phyloP scores from a whole-genome alignment of 2,888 invertebrate species.

The Caenorhabditis zanzibari region DNA sequence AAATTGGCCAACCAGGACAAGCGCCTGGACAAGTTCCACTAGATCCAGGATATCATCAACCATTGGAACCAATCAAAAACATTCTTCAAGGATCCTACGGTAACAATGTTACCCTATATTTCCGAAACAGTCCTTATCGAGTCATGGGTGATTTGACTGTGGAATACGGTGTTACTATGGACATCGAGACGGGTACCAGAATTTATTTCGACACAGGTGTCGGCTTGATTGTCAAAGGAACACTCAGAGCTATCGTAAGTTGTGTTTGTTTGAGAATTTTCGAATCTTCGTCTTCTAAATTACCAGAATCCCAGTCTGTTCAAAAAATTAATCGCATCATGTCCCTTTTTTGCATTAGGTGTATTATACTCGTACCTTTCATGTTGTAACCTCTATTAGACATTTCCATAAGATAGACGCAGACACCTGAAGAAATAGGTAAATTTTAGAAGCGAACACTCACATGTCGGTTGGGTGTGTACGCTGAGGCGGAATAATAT shows the following conservation, averaged over 20 bases:
- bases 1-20: slow-evolving; percentile 65
- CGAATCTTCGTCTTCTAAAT: no score
- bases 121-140: slow-evolving; percentile 81
- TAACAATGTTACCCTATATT: slow-evolving; percentile 80
- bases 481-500: not conserved
- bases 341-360: no score
- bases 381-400: not conserved
- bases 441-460: not conserved
- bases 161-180: slow-evolving; percentile 88
- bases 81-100: slow-evolving; percentile 81
- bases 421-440: not conserved
- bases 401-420: slow-evolving; percentile 1
- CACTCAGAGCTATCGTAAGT: slow-evolving; percentile 91
- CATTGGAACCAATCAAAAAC: slow-evolving; percentile 76
- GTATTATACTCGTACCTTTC: not conserved
- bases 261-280: not conserved
- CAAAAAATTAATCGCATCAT: slow-evolving; percentile 5
- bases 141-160: slow-evolving; percentile 62
- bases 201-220: slow-evolving; percentile 93
- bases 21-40: slow-evolving; percentile 68
- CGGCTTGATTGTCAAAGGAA: slow-evolving; percentile 94
- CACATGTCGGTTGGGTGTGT: no score
- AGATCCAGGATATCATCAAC: slow-evolving; percentile 64
- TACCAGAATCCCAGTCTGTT: no score
- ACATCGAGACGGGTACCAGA: slow-evolving; percentile 93